Conservation (phyloP, 2,113 vertebrate species). For the Hiodon alosoides region DNA sequence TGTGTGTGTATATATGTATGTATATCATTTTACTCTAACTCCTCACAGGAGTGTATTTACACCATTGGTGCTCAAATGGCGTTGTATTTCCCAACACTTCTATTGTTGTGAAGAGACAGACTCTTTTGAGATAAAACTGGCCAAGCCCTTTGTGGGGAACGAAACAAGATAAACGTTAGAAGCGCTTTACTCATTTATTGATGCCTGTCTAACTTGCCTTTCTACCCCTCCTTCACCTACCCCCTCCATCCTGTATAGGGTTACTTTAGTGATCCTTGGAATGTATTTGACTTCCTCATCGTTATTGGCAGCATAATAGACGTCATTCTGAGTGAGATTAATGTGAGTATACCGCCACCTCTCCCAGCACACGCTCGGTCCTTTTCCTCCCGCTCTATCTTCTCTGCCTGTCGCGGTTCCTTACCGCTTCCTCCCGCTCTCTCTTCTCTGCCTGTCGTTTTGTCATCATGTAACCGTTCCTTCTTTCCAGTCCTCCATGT, state of each 20-base stretch:
- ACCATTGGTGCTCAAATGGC: not conserved
- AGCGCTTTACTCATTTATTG: constrained; percentile 36
- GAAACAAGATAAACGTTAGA: constrained; percentile 15
- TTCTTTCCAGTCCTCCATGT: constrained; percentile 14
- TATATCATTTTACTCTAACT: not conserved
- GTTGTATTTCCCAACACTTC: not conserved
- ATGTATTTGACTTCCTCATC: constrained; percentile 99
- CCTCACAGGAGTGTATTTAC: constrained; percentile 15
- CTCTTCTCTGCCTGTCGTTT: constrained; percentile 19
- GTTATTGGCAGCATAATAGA: constrained; percentile 99
- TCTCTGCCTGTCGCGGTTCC: not conserved
- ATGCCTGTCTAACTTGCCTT: constrained; percentile 96
- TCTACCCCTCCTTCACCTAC: constrained; percentile 84
- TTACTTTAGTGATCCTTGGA: constrained; percentile 99
- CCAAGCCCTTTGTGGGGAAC: constrained; percentile 8
- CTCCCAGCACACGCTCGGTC: constrained; percentile 56
- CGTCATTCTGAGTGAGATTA: constrained; percentile 99
- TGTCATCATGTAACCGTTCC: constrained; percentile 29
- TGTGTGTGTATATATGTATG: too few species aligned
- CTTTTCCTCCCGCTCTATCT: constrained; percentile 41
- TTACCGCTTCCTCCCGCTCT: constrained; percentile 36
- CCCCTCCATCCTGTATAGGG: constrained; percentile 92
- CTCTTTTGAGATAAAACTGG: constrained; percentile 11
- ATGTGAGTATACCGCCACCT: constrained; percentile 92
- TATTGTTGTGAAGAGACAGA: constrained; percentile 17